Evolutionary conservation across 2,113 vertebrate genomes (phyloP).

Genomic region (Indicator maculatus): DNA sequence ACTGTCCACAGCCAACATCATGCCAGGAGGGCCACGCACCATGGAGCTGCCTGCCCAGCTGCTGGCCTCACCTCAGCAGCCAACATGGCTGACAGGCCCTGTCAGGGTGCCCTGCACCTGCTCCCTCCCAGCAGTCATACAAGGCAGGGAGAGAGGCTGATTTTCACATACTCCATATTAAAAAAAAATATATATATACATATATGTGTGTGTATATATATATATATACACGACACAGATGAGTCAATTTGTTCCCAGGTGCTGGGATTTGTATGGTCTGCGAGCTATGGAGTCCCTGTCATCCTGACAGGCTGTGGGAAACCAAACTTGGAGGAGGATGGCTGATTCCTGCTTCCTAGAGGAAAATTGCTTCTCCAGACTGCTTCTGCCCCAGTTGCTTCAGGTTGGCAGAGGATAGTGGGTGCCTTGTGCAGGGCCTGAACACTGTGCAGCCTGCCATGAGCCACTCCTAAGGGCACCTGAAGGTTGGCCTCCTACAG

Average conservation of each 20-base stretch:
- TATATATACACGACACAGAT: too few species aligned
- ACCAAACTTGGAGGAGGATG: not conserved
- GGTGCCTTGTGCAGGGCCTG: not conserved
- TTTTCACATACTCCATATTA: not conserved
- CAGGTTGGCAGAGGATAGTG: not conserved
- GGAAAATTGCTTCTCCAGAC: not conserved
- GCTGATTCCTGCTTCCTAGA: not conserved
- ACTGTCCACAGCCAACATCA: accelerated
- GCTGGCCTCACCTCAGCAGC: not conserved
- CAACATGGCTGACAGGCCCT: not conserved
- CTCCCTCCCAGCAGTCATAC: accelerated
- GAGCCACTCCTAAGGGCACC: not conserved
- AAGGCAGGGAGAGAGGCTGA: not conserved
- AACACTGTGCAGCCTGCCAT: accelerated
- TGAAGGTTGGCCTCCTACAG: not conserved
- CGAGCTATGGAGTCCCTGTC: not conserved
- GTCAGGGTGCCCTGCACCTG: too few species aligned
- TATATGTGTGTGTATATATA: too few species aligned
- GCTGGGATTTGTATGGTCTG: not conserved
- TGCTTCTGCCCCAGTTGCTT: not conserved
- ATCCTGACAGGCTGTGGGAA: not conserved
- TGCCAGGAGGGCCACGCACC: accelerated
- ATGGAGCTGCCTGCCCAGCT: accelerated
- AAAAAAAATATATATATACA: not conserved
- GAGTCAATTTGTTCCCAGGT: not conserved